These are phyloP conservation scores for Papio anubis DNA, from an alignment of 2,113 vertebrate species.

Conservation along the genomic window DNA sequence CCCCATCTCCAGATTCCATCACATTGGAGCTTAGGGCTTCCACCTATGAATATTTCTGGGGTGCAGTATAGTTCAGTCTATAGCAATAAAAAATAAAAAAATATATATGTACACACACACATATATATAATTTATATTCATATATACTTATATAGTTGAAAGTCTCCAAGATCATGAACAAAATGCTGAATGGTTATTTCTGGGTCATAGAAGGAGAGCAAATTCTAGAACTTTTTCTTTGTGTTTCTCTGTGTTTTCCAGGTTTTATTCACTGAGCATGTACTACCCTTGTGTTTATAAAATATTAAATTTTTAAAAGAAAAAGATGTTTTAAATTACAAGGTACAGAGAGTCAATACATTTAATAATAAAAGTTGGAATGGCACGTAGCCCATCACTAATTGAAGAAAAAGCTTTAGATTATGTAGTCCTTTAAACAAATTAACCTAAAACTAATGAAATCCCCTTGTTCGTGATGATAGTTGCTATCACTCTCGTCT, in stretches of 20 bases:
- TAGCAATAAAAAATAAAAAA: too few species aligned
- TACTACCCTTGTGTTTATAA: background rate
- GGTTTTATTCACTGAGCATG: background rate
- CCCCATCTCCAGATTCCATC: background rate
- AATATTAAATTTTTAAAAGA: background rate
- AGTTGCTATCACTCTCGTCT: background rate
- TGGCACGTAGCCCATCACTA: background rate
- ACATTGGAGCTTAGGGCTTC: too few species aligned
- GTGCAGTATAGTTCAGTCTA: background rate
- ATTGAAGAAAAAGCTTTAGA: slow-evolving; percentile 5
- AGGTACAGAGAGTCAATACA: background rate
- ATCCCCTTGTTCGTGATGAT: background rate
- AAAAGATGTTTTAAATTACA: background rate
- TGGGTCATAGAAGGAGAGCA: background rate
- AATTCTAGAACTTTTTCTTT: background rate
- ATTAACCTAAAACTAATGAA: background rate
- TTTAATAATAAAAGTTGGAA: background rate
- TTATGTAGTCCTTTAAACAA: background rate
- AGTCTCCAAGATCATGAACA: background rate
- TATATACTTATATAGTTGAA: background rate
- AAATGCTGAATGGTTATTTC: background rate
- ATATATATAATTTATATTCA: background rate
- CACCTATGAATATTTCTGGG: background rate
- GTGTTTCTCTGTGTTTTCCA: background rate
- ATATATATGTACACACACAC: too few species aligned